phyloP scores from a whole-genome alignment of 2,888 invertebrate genomes.

The Ectemnius lituratus region DNA sequence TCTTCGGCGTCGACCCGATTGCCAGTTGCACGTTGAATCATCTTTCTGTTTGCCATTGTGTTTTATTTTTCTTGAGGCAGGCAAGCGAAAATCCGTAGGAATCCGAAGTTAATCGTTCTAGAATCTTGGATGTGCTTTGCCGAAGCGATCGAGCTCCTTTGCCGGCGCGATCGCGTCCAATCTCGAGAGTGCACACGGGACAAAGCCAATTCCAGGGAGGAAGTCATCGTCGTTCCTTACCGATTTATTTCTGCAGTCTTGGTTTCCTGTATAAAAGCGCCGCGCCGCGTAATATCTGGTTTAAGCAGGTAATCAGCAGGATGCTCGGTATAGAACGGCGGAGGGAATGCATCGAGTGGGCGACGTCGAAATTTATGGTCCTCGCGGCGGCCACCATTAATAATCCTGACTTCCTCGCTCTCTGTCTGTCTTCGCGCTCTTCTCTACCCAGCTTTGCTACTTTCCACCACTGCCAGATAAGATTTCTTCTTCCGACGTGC shows the following conservation, averaged over 20 bases:
- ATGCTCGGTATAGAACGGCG: constrained; percentile 31
- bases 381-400: constrained; percentile 48
- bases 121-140: too few relatives aligned
- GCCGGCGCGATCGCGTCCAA: not conserved
- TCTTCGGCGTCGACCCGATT: too few relatives aligned
- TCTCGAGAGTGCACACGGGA: too few relatives aligned
- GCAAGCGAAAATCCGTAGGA: too few relatives aligned
- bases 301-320: constrained; percentile 39
- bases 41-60: too few relatives aligned
- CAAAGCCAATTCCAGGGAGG: constrained; percentile 1
- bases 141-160: not conserved
- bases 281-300: constrained; percentile 28
- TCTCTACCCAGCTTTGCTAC: constrained; percentile 9
- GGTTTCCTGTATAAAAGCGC: constrained; percentile 14
- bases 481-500: constrained; percentile 49
- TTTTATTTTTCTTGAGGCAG: too few relatives aligned
- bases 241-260: not conserved
- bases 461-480: constrained; percentile 45
- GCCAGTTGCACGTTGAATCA: too few relatives aligned
- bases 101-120: too few relatives aligned
- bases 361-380: constrained; percentile 49
- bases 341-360: constrained; percentile 33
- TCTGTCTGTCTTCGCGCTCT: constrained; percentile 28
- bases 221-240: constrained; percentile 5
- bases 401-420: constrained; percentile 41